Evolutionary conservation across 2,113 vertebrate genomes (phyloP).

Genomic region (Hystrix cristata): DNA sequence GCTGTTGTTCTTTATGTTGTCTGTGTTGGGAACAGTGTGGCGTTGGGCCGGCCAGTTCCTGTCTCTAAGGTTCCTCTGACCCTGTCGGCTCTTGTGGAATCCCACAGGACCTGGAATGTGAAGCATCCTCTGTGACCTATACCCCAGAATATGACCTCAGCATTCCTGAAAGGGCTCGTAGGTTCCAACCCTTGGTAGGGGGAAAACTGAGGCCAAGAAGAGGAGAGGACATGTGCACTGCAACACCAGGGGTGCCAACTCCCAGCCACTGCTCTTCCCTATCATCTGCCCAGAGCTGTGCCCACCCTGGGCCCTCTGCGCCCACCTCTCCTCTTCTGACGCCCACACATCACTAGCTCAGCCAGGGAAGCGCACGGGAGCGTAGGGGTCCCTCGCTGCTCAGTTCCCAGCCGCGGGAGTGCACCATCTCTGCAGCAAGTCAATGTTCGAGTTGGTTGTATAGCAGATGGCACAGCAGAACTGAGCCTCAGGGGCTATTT

Average conservation of each 20-base stretch:
- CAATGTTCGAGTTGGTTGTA: slow-evolving; percentile 2
- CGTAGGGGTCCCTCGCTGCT: neutral
- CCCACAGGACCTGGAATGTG: neutral
- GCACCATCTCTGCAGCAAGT: neutral
- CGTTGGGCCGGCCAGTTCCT: too few species aligned
- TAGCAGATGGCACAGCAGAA: slow-evolving; percentile 71
- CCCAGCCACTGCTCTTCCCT: neutral
- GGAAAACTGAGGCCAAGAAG: neutral
- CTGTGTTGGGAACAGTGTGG: neutral
- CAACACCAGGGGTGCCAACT: neutral
- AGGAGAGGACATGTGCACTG: neutral
- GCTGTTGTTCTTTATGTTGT: neutral
- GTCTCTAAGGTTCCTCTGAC: neutral
- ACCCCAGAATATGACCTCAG: neutral
- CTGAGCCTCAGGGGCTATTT: slow-evolving; percentile 54
- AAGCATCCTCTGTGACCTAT: neutral
- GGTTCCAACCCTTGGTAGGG: neutral
- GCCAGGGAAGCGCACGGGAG: neutral
- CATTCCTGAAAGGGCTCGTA: neutral
- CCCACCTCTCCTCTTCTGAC: neutral
- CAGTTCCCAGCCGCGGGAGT: neutral
- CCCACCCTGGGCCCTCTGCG: neutral
- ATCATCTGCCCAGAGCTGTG: neutral
- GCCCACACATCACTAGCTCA: neutral
- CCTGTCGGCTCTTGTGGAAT: neutral